Conservation (phyloP, 2,888 invertebrate species). For the Tanypteryx hageni region DNA sequence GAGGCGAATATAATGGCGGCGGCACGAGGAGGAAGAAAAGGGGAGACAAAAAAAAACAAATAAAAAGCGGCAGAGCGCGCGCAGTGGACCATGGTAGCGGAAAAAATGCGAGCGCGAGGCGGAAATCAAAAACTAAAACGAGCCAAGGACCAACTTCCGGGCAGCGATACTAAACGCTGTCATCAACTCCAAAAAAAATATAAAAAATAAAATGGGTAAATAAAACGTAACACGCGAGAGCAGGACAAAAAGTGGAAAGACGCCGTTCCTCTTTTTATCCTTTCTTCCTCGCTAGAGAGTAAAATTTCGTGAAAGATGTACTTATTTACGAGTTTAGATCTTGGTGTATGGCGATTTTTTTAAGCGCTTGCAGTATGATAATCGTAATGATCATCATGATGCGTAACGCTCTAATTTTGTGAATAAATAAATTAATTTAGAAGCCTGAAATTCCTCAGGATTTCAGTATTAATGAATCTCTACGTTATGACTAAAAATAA, state of each 20-base stretch:
- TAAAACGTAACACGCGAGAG: neutral
- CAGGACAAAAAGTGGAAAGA: neutral
- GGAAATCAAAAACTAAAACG: constrained; percentile 5
- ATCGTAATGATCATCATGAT: no score
- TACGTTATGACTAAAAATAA: no score
- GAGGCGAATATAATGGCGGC: neutral
- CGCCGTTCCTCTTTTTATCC: no score
- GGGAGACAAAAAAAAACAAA: neutral
- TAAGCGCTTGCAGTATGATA: no score
- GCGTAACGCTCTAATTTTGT: no score
- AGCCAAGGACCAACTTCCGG: constrained; percentile 19
- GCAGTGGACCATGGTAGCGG: neutral
- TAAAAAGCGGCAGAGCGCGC: neutral
- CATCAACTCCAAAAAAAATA: neutral
- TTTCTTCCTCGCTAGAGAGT: no score
- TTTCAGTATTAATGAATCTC: no score
- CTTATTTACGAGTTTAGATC: no score
- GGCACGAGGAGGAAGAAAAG: neutral
- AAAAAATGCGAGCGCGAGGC: neutral
- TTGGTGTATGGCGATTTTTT: no score
- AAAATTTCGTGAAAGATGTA: no score
- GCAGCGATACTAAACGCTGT: neutral
- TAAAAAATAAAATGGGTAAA: neutral
- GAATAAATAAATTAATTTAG: no score
- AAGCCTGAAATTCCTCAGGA: no score